Evolutionary conservation across 1,140 invertebrate species (phyloP).

Genomic region (Metaphire vulgaris): DNA sequence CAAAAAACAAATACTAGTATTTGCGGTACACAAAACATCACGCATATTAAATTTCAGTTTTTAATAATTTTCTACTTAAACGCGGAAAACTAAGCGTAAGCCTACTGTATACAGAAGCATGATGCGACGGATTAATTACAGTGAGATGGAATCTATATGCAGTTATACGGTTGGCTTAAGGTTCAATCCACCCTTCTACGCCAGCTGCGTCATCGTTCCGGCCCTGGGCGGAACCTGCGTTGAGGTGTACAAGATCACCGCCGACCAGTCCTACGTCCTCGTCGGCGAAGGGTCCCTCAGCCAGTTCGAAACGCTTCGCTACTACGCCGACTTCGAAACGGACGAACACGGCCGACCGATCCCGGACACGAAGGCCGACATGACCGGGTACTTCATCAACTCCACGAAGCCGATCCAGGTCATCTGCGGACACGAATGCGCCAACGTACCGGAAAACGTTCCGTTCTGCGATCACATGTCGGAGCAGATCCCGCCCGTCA

Average conservation of each 20-base stretch:
- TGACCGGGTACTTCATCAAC: slow-evolving; percentile 18
- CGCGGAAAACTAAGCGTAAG: too few species aligned
- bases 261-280: not conserved
- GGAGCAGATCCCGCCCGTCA: slow-evolving; percentile 10
- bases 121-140: too few species aligned
- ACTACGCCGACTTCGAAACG: not conserved
- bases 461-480: slow-evolving; percentile 13
- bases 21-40: too few species aligned
- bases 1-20: too few species aligned
- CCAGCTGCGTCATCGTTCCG: not conserved
- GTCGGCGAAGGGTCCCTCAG: not conserved
- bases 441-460: not conserved
- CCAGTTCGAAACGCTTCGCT: not conserved
- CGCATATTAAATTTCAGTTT: too few species aligned
- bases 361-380: not conserved
- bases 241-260: slow-evolving; percentile 3
- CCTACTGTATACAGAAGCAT: too few species aligned
- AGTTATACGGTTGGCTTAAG: too few species aligned
- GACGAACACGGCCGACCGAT: not conserved
- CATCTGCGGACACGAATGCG: slow-evolving; percentile 12
- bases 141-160: too few species aligned
- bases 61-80: too few species aligned
- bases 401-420: slow-evolving; percentile 10
- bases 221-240: slow-evolving; percentile 8
- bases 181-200: slow-evolving; percentile 11